Base-by-base conservation (phyloP, 2,888 invertebrate genomes). In the Punctoribates punctum region DNA sequence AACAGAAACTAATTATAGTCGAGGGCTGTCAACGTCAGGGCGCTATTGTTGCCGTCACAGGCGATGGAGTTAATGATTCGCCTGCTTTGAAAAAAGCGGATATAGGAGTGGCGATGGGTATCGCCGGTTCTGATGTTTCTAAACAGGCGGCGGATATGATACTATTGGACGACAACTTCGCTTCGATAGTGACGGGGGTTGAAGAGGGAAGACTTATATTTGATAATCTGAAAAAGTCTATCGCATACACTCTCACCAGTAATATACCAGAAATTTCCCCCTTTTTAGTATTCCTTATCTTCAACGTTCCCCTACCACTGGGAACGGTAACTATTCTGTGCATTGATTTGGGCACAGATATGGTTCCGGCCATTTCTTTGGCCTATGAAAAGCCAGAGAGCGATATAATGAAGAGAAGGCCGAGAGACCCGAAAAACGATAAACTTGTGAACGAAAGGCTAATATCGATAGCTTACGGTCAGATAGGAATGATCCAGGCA, bases 401-500 rank as follows among this genome's bases (percentile, higher is more conserved):
- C 34, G 89, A 91, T 83, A 91, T 91, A 81, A 92, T 91, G 91
- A 86, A 86, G 81, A 83, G 87, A 78, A 81, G 82, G 78, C 88
- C 91, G 0, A 87, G 90, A 80, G 87, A 89, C 82, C 88, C 88
- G 0, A 80, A 84, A 65, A 85, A 86, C 46, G 90, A 90, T 81
- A 88, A 88, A 76, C 87, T 92, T 72, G 91, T 92, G n/a, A 89
- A 88, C 81, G 85, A 87, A 89, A 85, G 88, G 80, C 87, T 94
- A 83, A 89, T 94, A 82, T 88, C 89, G 38, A 88, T 93, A 81
- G 90, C 92, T 0, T 94, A 94, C 82, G 91, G 91, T 9, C 94
- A 94, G 86, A 98, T 99, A 85, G 99, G 99, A 83, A 98, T 99
- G 96, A 99, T 99, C 86, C 99, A 99, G 88, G 98, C 98, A 73